Conservation (phyloP, 2,113 vertebrate genomes). For the Tragulus kanchil region DNA sequence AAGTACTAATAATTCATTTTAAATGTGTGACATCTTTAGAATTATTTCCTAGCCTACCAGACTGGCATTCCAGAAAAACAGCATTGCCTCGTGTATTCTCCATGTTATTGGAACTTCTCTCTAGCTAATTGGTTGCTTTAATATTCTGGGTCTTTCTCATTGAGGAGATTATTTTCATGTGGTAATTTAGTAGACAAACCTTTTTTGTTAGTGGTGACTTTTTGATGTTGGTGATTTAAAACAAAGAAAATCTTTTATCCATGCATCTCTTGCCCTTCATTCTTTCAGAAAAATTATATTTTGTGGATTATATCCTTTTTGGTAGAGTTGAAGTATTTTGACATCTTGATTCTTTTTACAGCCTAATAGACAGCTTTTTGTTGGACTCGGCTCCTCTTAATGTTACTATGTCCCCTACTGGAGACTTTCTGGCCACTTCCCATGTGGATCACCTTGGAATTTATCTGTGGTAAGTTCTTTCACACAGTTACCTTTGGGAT, state of each 20-base stretch:
- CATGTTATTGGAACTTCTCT: not conserved
- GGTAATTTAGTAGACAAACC: not conserved
- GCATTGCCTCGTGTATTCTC: not conserved
- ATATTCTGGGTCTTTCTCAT: not conserved
- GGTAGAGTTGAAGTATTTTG: not conserved
- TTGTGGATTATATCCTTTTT: not conserved
- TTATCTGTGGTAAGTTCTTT: slow-evolving; percentile 94
- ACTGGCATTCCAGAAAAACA: not conserved
- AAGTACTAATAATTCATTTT: slow-evolving; percentile 3
- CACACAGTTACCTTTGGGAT: not conserved
- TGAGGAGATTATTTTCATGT: slow-evolving; percentile 23
- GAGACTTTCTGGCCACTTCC: slow-evolving; percentile 95
- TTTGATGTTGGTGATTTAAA: not conserved
- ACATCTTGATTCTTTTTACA: slow-evolving; percentile 71
- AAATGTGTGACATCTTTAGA: not conserved
- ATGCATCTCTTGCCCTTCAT: not conserved
- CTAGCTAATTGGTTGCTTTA: not conserved
- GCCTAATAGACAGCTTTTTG: slow-evolving; percentile 97
- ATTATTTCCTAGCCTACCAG: not conserved
- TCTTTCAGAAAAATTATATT: slow-evolving; percentile 32
- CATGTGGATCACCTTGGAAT: slow-evolving; percentile 96
- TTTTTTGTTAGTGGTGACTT: slow-evolving; percentile 19
- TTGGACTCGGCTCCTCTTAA: slow-evolving; percentile 93
- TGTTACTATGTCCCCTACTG: slow-evolving; percentile 95
- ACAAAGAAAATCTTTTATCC: not conserved